Base-by-base conservation (phyloP, 2,888 invertebrate species). In the Eupithecia centaureata region DNA sequence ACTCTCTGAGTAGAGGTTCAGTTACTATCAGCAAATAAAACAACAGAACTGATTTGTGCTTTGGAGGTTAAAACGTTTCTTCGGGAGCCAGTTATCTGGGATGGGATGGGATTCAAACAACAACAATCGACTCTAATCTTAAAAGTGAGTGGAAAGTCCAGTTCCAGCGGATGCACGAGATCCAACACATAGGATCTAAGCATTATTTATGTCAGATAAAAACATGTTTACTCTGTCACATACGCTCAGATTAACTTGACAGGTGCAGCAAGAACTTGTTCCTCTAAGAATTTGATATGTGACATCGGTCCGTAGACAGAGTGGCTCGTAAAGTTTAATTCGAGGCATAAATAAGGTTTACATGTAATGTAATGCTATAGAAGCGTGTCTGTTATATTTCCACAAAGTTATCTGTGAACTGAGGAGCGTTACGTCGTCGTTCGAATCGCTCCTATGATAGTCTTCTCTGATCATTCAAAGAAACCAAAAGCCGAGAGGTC, bases 241-340 rank as follows among this genome's bases (percentile, higher is more conserved):
- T 77, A 80, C 79, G 83, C 80, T 83, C 83, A 82, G 84, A 82
- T 85, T 84, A 86, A 88, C 84, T 83, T 82, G 88, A 89, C 90
- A 87, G 86, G 86, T 89, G 90, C 84, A 82, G 80, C 82, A 82
- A 79, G 83, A 87, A 88, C 86, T 65, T 76, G 87, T 86, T 84
- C 79, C 77, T 76, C 80, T 79, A 82, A 80, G 82, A 84, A 86
- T 88, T 88, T 87, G 86, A 88, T 87, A 88, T 87, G 88, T 87
- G 88, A 87, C 88, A 85, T 82, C 75, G 77, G 77, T 77, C 77
- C 81, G 84, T 81, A 90, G 89, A 89, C 89, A 81, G 83, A 84
- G 86, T 81, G 89, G 82, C 87, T 88, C 85, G 86, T 86, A 87
- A 87, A 88, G 70, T 86, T 89, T 87, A 89, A 90, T 90, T 87